phyloP scores from a whole-genome alignment of 1,140 invertebrate genomes.

The Cyphomyrmex costatus region DNA sequence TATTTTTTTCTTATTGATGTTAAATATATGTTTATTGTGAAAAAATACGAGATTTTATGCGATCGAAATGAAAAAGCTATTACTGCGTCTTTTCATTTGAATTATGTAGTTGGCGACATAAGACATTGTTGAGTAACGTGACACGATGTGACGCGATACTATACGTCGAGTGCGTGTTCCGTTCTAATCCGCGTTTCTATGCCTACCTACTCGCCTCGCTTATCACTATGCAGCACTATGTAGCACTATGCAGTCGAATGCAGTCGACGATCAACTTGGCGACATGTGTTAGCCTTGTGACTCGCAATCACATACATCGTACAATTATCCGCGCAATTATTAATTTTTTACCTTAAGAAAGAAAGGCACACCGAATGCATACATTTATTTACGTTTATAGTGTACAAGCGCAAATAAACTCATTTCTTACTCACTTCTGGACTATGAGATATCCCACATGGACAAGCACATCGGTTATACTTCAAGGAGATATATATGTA shows the following conservation, averaged over 20 bases:
- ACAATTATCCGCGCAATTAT: slow-evolving; percentile 23
- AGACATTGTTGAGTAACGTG: neutral
- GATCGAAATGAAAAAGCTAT: neutral
- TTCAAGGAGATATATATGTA: neutral
- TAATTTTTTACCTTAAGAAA: neutral
- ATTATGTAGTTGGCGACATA: neutral
- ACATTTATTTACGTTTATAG: neutral
- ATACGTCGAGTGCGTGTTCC: neutral
- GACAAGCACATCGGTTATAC: neutral
- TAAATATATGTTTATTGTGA: neutral
- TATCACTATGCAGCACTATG: neutral
- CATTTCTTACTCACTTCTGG: slow-evolving; percentile 22
- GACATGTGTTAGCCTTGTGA: slow-evolving; percentile 53
- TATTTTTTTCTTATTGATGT: neutral
- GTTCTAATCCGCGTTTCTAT: neutral
- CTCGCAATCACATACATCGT: neutral
- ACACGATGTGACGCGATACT: neutral
- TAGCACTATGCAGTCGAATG: neutral
- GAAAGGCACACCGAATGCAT: neutral
- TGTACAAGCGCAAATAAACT: neutral
- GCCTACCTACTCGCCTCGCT: neutral
- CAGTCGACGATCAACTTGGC: neutral
- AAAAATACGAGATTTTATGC: neutral
- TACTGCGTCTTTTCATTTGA: neutral
- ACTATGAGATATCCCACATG: neutral